Conservation (phyloP, 2,888 invertebrate genomes). For the Drosophila meridionalis region DNA sequence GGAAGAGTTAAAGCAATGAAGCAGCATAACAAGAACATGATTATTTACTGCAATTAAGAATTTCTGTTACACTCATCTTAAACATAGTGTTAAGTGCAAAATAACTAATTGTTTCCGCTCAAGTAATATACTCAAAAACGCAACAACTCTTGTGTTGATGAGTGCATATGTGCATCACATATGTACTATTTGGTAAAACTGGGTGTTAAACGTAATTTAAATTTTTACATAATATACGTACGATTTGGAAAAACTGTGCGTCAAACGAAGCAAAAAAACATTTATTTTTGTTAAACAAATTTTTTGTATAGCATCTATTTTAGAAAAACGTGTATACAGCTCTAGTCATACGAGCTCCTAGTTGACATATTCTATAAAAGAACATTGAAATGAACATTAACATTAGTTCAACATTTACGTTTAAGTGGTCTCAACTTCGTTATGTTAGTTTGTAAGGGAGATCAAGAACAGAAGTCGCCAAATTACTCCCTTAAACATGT, state of each 20-base stretch:
- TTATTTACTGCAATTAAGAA: neutral
- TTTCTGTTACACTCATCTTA: neutral
- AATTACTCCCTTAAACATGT: slow-evolving; percentile 23
- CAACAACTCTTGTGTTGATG: neutral
- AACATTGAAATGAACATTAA: neutral
- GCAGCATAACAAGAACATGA: neutral
- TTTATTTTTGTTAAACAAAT: neutral
- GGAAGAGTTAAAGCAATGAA: neutral
- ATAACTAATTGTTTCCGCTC: neutral
- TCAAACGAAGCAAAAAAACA: too few relatives aligned
- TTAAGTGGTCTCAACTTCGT: slow-evolving; percentile 15
- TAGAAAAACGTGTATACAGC: slow-evolving; percentile 14
- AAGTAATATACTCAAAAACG: slow-evolving; percentile 20
- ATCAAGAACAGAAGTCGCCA: neutral
- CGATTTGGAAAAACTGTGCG: too few relatives aligned
- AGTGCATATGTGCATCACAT: slow-evolving; percentile 2
- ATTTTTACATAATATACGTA: too few relatives aligned
- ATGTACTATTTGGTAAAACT: neutral
- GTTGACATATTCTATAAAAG: slow-evolving; percentile 22
- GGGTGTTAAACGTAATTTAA: too few relatives aligned
- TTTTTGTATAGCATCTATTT: neutral
- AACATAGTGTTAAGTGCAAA: neutral
- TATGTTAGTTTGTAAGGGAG: neutral
- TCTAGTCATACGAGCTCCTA: slow-evolving; percentile 42
- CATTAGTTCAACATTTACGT: slow-evolving; percentile 12